These are phyloP conservation scores for Paracyclopina nana DNA, from an alignment of 1,140 invertebrate species.

Conservation along the genomic window DNA sequence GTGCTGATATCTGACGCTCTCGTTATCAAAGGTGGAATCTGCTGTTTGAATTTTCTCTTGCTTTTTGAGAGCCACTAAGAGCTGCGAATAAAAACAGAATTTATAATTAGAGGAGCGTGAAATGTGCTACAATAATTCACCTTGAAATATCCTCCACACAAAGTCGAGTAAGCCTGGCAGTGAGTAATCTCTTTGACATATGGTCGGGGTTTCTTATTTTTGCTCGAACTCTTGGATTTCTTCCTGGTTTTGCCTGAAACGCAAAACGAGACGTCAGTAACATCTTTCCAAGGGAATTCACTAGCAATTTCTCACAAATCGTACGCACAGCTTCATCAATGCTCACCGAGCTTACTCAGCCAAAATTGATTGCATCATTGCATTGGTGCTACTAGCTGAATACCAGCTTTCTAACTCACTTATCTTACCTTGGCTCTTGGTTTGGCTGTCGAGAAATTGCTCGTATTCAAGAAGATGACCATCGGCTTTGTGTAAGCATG, in stretches of 20 bases:
- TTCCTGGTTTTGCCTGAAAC: conserved; percentile 25
- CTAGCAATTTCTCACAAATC: conserved; percentile 22
- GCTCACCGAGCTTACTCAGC: conserved; percentile 23
- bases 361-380: conserved; percentile 19
- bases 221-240: conserved; percentile 28
- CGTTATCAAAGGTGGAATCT: conserved; percentile 71
- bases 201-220: conserved; percentile 49
- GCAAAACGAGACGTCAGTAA: background rate
- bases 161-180: conserved; percentile 71
- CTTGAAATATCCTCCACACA: conserved; percentile 88
- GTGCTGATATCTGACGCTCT: conserved; percentile 81
- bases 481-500: conserved; percentile 68
- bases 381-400: background rate
- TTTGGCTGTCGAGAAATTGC: conserved; percentile 23
- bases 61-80: conserved; percentile 45
- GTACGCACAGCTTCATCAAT: conserved; percentile 30
- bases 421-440: conserved; percentile 17
- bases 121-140: conserved; percentile 28
- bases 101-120: background rate
- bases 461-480: conserved; percentile 59
- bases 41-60: conserved; percentile 50
- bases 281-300: background rate
- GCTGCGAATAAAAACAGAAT: conserved; percentile 28
- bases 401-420: background rate
- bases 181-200: conserved; percentile 60